Conservation (phyloP, 2,113 vertebrate genomes). For the Lampris incognitus region DNA sequence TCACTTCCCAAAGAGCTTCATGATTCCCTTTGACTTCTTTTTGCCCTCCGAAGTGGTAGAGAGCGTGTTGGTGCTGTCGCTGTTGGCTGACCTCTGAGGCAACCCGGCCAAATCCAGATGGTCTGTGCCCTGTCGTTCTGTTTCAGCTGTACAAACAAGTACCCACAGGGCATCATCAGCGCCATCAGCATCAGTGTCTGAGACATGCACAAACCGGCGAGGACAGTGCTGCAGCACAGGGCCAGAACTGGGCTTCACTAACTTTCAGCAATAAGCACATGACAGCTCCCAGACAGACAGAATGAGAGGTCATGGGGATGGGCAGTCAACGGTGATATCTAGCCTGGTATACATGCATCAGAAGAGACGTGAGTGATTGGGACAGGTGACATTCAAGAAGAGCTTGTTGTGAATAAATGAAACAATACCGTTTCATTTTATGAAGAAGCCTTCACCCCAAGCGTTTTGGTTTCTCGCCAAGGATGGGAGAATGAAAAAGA, state of each 20-base stretch:
- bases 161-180: conserved; percentile 34
- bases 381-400: not conserved
- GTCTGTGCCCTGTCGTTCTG: conserved; percentile 88
- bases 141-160: conserved; percentile 87
- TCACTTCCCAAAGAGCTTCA: conserved; percentile 95
- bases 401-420: not conserved
- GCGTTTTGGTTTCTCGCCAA: not conserved
- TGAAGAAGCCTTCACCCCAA: not conserved
- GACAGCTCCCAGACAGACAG: conserved; percentile 34
- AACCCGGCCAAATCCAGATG: conserved; percentile 90
- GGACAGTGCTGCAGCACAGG: conserved; percentile 13
- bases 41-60: conserved; percentile 89
- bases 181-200: conserved; percentile 8
- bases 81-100: conserved; percentile 83
- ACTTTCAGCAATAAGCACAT: conserved; percentile 26
- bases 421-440: not conserved
- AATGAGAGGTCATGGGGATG: conserved; percentile 22
- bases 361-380: not conserved
- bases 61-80: conserved; percentile 84
- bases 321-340: conserved; percentile 6
- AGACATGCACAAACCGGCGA: not conserved
- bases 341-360: conserved; percentile 52
- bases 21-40: conserved; percentile 95
- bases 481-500: not conserved
- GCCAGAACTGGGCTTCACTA: conserved; percentile 11